Base-by-base conservation (phyloP, 1,140 invertebrate genomes). In the Tachypleus tridentatus region DNA sequence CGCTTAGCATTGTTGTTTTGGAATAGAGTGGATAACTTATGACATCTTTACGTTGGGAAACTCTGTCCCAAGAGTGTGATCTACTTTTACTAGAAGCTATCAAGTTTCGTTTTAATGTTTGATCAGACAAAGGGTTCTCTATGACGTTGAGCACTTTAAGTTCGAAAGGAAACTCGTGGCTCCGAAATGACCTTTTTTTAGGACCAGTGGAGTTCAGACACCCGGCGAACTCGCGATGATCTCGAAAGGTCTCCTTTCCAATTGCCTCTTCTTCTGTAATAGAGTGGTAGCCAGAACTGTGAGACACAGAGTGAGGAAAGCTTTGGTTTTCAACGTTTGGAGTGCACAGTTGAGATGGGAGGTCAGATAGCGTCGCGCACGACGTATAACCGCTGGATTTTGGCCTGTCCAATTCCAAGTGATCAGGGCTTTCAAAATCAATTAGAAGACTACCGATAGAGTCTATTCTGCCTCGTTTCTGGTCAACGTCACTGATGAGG, bases 271-370 rank as follows among this genome's bases (percentile, higher is more conserved):
- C 71, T n/a, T 72, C 71, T 1, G 67, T 66, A 54, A 72, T 69
- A 5, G 70, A 72, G 53, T 72, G 69, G 63, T 72, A 72, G 5
- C 71, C 71, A 9, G 71, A 72, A 57, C 68, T 68, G 54, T 70
- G 71, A 4, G 71, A 72, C 3, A 71, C 54, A 8, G 70, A 70
- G 61, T 72, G 71, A 5, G 71, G 64, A 53, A 71, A 59, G 29
- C 68, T 65, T 50, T 62, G 62, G 54, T 51, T 64, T 51, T 70
- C 70, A 7, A 67, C 62, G 58, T 57, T 67, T 5, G 70, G 70
- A 29, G 70, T 67, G 53, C 54, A 65, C 49, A 51, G 58, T 47
- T 67, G 65, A 8, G 62, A 54, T 3, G 59, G 62, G 3, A 70
- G 62, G 54, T 70, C 69, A n/a, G 69, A 68, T 5, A 71, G 62